A percentile compares a stretch with the other conserved stretches of the same genome.
Evolutionary conservation across 2,888 invertebrate genomes (phyloP).

Genomic region (Nemapogon koenigi): DNA sequence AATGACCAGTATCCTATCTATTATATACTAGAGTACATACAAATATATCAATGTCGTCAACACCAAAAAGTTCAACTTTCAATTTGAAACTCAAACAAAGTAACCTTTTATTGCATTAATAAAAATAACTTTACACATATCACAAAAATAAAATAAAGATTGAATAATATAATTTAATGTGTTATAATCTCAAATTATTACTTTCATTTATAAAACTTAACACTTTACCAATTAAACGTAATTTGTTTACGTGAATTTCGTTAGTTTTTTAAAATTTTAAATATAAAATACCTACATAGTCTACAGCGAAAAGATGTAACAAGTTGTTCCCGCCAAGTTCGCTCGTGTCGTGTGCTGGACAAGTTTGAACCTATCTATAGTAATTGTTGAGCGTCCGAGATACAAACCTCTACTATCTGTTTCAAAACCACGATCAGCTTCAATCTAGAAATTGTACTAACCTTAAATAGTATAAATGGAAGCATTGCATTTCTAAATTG

Average conservation of each 20-base stretch:
- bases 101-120: conserved; percentile 12
- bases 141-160: conserved; percentile 12
- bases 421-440: too few relatives aligned
- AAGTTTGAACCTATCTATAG: too few relatives aligned
- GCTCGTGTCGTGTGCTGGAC: conserved; percentile 24
- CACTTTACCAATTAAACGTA: conserved; percentile 22
- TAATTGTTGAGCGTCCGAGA: too few relatives aligned
- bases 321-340: conserved; percentile 45
- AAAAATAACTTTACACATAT: conserved; percentile 10
- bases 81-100: conserved; percentile 8
- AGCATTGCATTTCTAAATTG: too few relatives aligned
- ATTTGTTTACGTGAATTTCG: conserved; percentile 2
- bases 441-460: too few relatives aligned
- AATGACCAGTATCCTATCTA: conserved; percentile 11
- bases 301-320: conserved; percentile 32
- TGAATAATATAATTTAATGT: conserved; percentile 26
- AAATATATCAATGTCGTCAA: conserved; percentile 6
- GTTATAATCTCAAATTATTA: conserved; percentile 41
- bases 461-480: too few relatives aligned
- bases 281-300: too few relatives aligned
- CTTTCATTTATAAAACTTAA: conserved; percentile 33
- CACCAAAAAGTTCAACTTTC: conserved; percentile 9
- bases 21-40: conserved; percentile 10
- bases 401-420: too few relatives aligned
- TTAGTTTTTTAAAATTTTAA: too few relatives aligned